Base-by-base conservation (phyloP, 2,888 invertebrate genomes). In the Melolontha melolontha region DNA sequence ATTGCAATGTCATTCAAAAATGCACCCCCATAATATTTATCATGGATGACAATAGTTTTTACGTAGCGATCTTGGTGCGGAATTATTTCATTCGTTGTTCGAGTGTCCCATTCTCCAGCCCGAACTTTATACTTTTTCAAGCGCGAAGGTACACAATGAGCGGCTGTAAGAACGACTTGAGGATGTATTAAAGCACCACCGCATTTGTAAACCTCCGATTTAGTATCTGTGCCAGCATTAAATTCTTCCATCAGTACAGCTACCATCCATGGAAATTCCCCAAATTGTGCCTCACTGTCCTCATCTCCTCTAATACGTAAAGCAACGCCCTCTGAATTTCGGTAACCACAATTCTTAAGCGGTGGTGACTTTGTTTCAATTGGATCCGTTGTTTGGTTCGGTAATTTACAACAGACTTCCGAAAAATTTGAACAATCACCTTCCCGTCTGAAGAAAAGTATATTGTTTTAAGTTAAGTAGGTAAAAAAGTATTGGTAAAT, bases 251-350 rank as follows among this genome's bases (percentile, higher is more conserved):
- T 94, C 94, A 94, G 0, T 93, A 93, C 79, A 92, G 93, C 81
- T 94, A 93, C 0, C 89, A 93, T 72, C 90, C 93, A 94, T 0
- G 94, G 94, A 76, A 92, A 94, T 84, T 94, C 94, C 0, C 91
- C 94, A 75, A 91, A 93, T 75, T 92, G 89, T 0, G 88, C 86
- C 78, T 93, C 93, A 47, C 88, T 87, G 71, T 91, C 86, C 0
- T 78, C 78, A n/a, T 87, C 87, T 0, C 91, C 85, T 0, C 87
- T 90, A 40, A 92, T 29, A 10, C 64, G 49, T 8, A 50, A 64
- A 16, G 50, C 64, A 14, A 64, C 50, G 10, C 64, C 64, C 11
- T 40, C 39, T 17, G 29, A 8, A 16, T 66, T 27, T 14, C 90
- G 84, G 74, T 91, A 89, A 2, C 90, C 91, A 0, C 94, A 87